These are phyloP conservation scores for Esox masquinongy DNA, from an alignment of 2,797 vertebrate genomes.

Conservation along the genomic window DNA sequence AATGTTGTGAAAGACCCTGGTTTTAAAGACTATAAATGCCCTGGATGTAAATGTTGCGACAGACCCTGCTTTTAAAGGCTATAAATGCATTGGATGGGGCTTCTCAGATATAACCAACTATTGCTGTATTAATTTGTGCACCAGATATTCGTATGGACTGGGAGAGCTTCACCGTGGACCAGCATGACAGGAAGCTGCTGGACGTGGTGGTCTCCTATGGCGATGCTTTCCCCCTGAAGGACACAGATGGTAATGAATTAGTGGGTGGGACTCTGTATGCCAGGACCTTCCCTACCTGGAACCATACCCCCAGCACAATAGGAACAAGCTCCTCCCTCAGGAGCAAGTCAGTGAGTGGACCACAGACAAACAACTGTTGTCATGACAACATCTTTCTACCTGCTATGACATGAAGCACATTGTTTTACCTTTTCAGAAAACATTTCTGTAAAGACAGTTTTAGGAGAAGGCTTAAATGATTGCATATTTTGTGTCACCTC, in stretches of 20 bases:
- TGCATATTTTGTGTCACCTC: constrained; percentile 16
- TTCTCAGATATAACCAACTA: not conserved
- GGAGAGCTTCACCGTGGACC: constrained; percentile 80
- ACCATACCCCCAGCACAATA: constrained; percentile 43
- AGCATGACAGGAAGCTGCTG: constrained; percentile 72
- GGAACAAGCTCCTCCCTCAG: constrained; percentile 48
- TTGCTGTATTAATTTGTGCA: constrained; percentile 1
- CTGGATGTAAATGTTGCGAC: no score
- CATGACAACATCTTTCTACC: no score
- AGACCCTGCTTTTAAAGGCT: no score
- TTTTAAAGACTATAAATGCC: no score
- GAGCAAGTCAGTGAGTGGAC: constrained; percentile 65
- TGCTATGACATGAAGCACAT: no score
- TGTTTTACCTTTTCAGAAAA: no score
- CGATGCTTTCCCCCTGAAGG: constrained; percentile 78
- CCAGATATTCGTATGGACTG: constrained; percentile 92
- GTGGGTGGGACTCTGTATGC: constrained; percentile 38
- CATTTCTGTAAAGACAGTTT: not conserved
- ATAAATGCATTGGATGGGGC: no score
- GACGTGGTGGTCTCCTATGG: constrained; percentile 83
- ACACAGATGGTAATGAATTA: constrained; percentile 71
- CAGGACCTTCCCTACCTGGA: constrained; percentile 30
- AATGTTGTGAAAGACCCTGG: no score
- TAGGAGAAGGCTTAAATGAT: not conserved
- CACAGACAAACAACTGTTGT: no score